A percentile compares a stretch with the other conserved stretches of the same genome.
These are phyloP conservation scores for Nettapus auritus DNA, from an alignment of 2,113 vertebrate genomes.

Conservation along the genomic window DNA sequence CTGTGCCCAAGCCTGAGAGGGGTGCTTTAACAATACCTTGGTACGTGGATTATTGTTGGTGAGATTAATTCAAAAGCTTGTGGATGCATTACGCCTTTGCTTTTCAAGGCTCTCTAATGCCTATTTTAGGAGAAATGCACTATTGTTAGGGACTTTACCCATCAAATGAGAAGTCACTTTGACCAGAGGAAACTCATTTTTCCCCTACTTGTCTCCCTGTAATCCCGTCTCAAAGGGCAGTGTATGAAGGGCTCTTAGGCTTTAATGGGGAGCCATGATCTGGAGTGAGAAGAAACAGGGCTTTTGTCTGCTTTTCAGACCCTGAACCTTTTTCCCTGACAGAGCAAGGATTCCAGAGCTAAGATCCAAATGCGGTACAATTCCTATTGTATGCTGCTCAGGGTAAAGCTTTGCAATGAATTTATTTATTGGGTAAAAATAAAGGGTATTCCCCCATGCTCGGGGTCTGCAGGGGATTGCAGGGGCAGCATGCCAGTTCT, in stretches of 20 bases:
- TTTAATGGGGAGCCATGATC: not conserved
- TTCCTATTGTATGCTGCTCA: not conserved
- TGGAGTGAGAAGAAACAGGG: not conserved
- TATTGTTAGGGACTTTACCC: not conserved
- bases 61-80: not conserved
- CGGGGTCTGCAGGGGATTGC: not conserved
- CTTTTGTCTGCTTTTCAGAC: not conserved
- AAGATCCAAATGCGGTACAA: not conserved
- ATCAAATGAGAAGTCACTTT: not conserved
- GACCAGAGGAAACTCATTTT: not conserved
- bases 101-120: not conserved
- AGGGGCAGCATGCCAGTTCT: not conserved
- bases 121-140: not conserved
- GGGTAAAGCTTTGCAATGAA: not conserved
- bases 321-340: not conserved
- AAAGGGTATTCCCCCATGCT: not conserved
- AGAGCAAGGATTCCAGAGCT: not conserved
- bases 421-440: not conserved
- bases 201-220: not conserved
- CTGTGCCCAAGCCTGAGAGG: not conserved
- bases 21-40: not conserved
- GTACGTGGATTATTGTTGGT: not conserved
- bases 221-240: not conserved
- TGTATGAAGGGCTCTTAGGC: not conserved
- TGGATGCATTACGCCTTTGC: accelerated